A percentile compares a stretch with the other conserved stretches of the same genome.
phyloP scores from a whole-genome alignment of 2,888 invertebrate species.

The Formica aserva region DNA sequence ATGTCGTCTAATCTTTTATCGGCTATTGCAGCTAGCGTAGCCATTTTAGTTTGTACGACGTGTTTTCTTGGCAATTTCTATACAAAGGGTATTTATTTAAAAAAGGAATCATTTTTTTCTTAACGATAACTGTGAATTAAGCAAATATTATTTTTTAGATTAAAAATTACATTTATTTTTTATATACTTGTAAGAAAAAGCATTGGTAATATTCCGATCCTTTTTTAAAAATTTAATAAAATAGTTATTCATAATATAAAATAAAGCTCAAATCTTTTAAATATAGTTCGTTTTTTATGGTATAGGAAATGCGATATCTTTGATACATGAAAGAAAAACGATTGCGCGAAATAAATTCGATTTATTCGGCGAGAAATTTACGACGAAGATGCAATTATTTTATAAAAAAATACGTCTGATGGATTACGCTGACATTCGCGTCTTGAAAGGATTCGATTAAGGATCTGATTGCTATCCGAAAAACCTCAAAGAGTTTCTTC shows the following conservation, averaged over 20 bases:
- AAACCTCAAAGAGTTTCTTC: slow-evolving; percentile 57
- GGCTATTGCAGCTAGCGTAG: not conserved
- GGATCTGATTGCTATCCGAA: slow-evolving; percentile 54
- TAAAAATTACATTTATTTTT: not conserved
- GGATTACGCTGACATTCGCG: slow-evolving; percentile 53
- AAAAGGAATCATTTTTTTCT: not conserved
- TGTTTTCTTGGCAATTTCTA: slow-evolving; percentile 1
- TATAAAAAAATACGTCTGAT: slow-evolving; percentile 15
- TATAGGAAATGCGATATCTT: not conserved
- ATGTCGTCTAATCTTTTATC: slow-evolving; percentile 18
- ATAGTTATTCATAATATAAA: not conserved
- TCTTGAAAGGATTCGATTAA: slow-evolving; percentile 57
- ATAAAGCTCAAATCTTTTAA: not conserved
- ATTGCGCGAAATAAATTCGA: slow-evolving; percentile 14
- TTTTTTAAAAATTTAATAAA: not conserved
- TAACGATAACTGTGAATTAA: not conserved
- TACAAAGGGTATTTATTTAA: not conserved
- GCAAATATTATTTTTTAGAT: not conserved
- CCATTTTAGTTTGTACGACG: not conserved
- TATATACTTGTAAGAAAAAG: not conserved
- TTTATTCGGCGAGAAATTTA: slow-evolving; percentile 19
- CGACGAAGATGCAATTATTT: slow-evolving; percentile 49
- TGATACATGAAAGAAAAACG: not conserved
- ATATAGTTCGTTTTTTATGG: not conserved
- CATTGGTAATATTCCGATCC: not conserved